phyloP scores from a whole-genome alignment of 2,797 vertebrate genomes.

The Hybognathus amarus region DNA sequence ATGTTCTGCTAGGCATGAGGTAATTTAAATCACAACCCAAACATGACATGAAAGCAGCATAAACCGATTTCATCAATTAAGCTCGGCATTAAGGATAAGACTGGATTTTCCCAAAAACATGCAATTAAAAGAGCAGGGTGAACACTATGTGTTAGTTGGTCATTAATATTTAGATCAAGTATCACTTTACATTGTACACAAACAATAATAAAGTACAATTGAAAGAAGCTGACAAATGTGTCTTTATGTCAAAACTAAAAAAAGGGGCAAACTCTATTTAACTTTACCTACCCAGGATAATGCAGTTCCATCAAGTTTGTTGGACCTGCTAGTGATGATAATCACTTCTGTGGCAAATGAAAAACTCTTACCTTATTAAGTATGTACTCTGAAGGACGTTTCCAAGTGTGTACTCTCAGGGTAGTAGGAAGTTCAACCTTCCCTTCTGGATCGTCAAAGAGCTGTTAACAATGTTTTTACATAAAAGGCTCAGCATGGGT shows the following conservation, averaged over 20 bases:
- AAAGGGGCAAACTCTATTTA: neutral
- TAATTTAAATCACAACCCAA: conserved; percentile 61
- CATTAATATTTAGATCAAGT: neutral
- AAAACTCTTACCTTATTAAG: conserved; percentile 76
- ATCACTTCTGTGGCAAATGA: neutral
- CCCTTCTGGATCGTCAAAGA: conserved; percentile 92
- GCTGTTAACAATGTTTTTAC: conserved; percentile 68
- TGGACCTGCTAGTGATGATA: neutral
- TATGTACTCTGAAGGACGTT: conserved; percentile 86
- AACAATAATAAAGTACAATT: neutral
- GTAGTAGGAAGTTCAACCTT: conserved; percentile 83
- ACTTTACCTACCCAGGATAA: neutral
- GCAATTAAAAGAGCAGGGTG: neutral
- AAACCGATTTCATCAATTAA: conserved; percentile 54
- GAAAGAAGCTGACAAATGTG: neutral
- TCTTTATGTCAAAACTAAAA: neutral
- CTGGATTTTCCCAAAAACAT: neutral
- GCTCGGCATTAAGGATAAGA: neutral
- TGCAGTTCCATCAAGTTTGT: neutral
- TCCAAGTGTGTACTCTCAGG: conserved; percentile 88
- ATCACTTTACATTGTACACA: neutral
- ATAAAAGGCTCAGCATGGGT: neutral
- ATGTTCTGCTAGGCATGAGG: conserved; percentile 44
- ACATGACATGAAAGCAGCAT: conserved; percentile 45
- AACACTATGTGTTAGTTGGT: neutral